Conservation (phyloP, 2,113 vertebrate species). For the Hypocryptadius cinnamomeus region DNA sequence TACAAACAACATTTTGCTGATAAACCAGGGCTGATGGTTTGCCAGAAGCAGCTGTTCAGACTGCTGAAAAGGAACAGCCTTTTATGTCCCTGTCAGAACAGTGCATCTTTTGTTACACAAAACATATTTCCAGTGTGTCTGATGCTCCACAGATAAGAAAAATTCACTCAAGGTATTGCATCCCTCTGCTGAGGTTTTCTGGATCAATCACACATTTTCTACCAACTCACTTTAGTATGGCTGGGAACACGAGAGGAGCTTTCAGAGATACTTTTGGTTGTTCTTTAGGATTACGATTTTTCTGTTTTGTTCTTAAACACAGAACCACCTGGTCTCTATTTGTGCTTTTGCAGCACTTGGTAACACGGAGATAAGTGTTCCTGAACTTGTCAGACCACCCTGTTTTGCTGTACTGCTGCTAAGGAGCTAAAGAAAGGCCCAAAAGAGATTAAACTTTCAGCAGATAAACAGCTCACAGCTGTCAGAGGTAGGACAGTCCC, state of each 20-base stretch:
- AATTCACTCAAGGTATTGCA: background rate
- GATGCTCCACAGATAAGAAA: background rate
- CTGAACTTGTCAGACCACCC: background rate
- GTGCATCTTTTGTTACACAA: background rate
- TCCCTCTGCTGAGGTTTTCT: background rate
- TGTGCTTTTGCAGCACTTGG: background rate
- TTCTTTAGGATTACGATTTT: background rate
- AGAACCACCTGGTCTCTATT: background rate
- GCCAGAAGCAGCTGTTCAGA: background rate
- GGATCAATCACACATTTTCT: background rate
- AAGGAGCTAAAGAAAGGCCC: background rate
- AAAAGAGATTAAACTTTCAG: background rate
- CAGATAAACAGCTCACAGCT: background rate
- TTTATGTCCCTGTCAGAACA: background rate
- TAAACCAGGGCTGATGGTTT: background rate
- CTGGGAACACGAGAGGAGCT: background rate
- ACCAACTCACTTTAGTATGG: background rate
- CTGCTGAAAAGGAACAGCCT: background rate
- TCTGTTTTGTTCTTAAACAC: background rate
- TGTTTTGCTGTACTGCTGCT: background rate
- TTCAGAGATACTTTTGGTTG: background rate
- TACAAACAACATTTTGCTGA: background rate
- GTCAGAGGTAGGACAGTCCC: background rate
- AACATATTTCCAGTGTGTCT: background rate
- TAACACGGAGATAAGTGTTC: background rate